Base-by-base conservation (phyloP, 92 coral and sea anemone genomes). In the Porites divaricata region DNA sequence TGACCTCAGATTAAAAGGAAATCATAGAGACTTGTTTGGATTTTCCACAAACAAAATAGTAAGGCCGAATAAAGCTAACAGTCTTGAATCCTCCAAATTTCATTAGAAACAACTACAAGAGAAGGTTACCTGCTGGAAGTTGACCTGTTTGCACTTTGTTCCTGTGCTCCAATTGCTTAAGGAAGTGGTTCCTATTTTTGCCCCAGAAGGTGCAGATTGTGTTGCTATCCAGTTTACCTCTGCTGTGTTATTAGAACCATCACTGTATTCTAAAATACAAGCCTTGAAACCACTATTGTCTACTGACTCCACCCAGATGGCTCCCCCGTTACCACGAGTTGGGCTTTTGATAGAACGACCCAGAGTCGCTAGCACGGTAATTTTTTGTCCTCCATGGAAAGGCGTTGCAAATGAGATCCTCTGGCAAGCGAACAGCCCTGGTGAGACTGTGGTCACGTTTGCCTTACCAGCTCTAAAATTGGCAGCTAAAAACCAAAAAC, bases 301-400 rank as follows among this genome's bases (percentile, higher is more conserved):
- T 9, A 45, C 76, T 63, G 26, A 69, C 5, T 80, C 84, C n/a
- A 80, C 76, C 84, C 84, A 80, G 28, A 70, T n/a, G n/a, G 84
- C 76, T 25, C 62, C 84, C 8, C 84, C 84, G 45, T 68, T 70
- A 15, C 84, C 63, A 24, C 41, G 65, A 9, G 48, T 67, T 80
- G 68, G 65, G 11, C 53, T 68, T 57, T 23, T 67, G 17, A 51
- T 21, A 2, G 76, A 17, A 19, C 67, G 66, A 11, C 67, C 84
- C 52, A 80, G 25, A 5, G 84, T 48, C 9, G 84, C 67, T n/a
- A 80, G 26, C 15, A 80, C 76, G 20, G 21, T 80, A 19, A 80
- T 74, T 25, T 57, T 26, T 50, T 57, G 75, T 25, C 84, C 35
- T 13, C 84, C 66, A 7, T 24, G 49, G 76, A 80, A 67, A 16